These are phyloP conservation scores for Anguilla megastoma DNA, from an alignment of 2,797 vertebrate genomes.

Conservation along the genomic window DNA sequence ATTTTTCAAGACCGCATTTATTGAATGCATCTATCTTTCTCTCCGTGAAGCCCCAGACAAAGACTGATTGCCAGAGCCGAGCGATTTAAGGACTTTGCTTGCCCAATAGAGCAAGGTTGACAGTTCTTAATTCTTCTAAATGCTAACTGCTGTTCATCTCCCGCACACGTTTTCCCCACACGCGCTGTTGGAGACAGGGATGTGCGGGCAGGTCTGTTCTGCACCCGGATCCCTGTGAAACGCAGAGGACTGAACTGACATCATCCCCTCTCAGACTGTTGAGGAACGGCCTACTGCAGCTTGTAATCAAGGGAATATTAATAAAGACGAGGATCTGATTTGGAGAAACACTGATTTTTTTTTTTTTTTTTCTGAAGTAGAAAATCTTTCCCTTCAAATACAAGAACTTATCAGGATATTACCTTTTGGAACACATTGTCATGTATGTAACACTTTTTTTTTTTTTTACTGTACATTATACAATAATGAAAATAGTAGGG, in stretches of 20 bases:
- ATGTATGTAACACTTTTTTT: not conserved
- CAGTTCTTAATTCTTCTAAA: conserved; percentile 65
- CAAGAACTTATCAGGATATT: not conserved
- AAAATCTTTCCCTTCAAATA: conserved; percentile 11
- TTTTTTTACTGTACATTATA: not conserved
- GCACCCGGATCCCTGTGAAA: not conserved
- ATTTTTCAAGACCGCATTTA: conserved; percentile 75
- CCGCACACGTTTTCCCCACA: conserved; percentile 34
- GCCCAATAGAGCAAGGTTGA: conserved; percentile 58
- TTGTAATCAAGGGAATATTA: conserved; percentile 15
- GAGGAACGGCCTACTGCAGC: not conserved
- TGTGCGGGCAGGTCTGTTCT: conserved; percentile 3
- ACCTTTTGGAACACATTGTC: not conserved
- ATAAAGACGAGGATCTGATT: conserved; percentile 17
- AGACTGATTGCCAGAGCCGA: conserved; percentile 61
- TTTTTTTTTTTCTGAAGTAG: not conserved
- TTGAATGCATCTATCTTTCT: conserved; percentile 74
- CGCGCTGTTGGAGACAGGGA: conserved; percentile 25
- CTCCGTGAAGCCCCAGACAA: conserved; percentile 59
- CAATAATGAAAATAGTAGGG: not conserved
- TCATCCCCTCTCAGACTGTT: not conserved
- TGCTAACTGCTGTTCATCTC: conserved; percentile 52
- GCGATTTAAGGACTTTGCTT: conserved; percentile 69
- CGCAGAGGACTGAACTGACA: not conserved
- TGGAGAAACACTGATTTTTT: not conserved